Evolutionary conservation across 92 coral and sea anemone genomes (phyloP).

Genomic region (Umimayanthus kanabou): DNA sequence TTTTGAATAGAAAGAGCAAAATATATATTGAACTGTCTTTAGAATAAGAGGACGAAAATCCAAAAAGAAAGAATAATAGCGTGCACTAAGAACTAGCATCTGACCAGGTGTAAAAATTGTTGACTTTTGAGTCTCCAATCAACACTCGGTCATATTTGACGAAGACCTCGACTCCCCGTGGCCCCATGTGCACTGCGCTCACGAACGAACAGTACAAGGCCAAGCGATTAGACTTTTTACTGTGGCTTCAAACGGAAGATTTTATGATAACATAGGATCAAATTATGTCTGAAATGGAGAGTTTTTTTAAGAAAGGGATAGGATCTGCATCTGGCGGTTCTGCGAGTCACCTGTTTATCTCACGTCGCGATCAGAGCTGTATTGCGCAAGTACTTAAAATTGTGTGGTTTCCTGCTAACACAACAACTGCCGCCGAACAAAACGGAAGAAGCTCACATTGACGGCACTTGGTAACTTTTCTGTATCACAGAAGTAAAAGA

Average conservation of each 20-base stretch:
- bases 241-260: constrained; percentile 29
- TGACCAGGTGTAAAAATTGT: constrained; percentile 25
- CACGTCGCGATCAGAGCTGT: constrained; percentile 13
- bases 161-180: constrained; percentile 15
- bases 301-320: neutral
- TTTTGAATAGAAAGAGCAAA: neutral
- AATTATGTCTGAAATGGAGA: neutral
- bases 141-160: constrained; percentile 28
- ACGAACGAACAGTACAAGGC: constrained; percentile 36
- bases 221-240: constrained; percentile 2
- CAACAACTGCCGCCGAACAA: neutral
- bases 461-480: constrained; percentile 6
- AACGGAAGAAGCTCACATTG: neutral
- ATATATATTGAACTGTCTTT: neutral
- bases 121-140: constrained; percentile 9
- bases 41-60: neutral
- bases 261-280: neutral
- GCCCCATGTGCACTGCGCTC: neutral
- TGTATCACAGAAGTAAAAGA: neutral
- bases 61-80: neutral
- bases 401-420: constrained; percentile 42
- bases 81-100: neutral
- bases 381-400: constrained; percentile 36
- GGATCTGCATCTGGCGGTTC: neutral
- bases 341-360: neutral